These are phyloP conservation scores for Stomorhina lunata DNA, from an alignment of 2,888 invertebrate genomes.

Conservation along the genomic window DNA sequence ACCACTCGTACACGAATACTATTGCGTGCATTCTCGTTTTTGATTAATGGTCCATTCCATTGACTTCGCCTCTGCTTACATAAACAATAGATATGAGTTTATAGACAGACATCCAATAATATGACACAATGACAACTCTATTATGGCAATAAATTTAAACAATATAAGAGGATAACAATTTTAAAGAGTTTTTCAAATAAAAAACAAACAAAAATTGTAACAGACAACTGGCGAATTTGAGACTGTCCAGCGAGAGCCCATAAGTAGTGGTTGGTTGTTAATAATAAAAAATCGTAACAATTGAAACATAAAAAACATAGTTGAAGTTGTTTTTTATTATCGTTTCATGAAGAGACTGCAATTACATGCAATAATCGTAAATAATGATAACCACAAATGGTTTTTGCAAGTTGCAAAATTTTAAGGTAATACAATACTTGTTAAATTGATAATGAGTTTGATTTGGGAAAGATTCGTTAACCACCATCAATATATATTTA, in stretches of 20 bases:
- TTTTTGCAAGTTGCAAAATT: too few species aligned
- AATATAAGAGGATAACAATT: constrained; percentile 38
- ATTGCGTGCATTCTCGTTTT: background rate
- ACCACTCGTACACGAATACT: background rate
- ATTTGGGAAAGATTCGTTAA: too few species aligned
- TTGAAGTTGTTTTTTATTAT: constrained; percentile 26
- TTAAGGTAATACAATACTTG: too few species aligned
- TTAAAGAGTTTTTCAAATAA: background rate
- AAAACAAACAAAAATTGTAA: too few species aligned
- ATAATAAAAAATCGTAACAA: constrained; percentile 31
- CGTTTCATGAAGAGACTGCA: background rate
- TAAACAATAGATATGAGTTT: constrained; percentile 20
- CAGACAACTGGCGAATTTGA: constrained; percentile 23
- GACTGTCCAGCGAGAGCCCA: constrained; percentile 43
- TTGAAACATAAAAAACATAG: constrained; percentile 44
- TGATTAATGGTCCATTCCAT: constrained; percentile 64
- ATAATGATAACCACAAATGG: too few species aligned
- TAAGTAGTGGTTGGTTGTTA: constrained; percentile 12
- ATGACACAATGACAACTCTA: constrained; percentile 56
- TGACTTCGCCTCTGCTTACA: constrained; percentile 59
- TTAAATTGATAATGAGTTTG: too few species aligned
- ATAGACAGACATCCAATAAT: constrained; percentile 23
- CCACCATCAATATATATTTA: too few species aligned
- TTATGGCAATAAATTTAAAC: constrained; percentile 56
- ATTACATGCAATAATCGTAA: constrained; percentile 54